Percentiles rank a stretch among this genome's conserved stretches.
These are phyloP conservation scores for Acleris emargana DNA, from an alignment of 2,888 invertebrate species.

Conservation along the genomic window DNA sequence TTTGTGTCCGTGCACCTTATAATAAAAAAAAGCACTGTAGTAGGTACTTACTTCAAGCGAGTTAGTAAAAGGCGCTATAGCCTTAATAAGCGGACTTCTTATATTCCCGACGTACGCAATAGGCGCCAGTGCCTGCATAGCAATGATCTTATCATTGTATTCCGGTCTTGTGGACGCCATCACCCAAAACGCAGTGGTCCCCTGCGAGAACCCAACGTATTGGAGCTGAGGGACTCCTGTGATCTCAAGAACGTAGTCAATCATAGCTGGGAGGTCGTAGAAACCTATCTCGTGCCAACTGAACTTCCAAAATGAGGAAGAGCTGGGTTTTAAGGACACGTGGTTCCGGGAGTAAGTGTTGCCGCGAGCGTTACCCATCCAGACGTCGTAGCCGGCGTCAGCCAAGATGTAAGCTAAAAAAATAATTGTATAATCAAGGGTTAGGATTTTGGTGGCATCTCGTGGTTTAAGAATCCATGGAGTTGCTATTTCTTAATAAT, in stretches of 20 bases:
- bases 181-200: slow-evolving; percentile 85
- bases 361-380: slow-evolving; percentile 94
- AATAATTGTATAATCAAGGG: too few relatives aligned
- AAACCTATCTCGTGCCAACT: slow-evolving; percentile 91
- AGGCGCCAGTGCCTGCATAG: slow-evolving; percentile 85
- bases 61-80: slow-evolving; percentile 71
- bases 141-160: slow-evolving; percentile 83
- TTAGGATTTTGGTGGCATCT: too few relatives aligned
- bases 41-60: slow-evolving; percentile 74
- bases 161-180: slow-evolving; percentile 82
- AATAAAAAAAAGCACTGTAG: not conserved
- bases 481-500: too few relatives aligned
- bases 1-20: too few relatives aligned
- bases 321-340: slow-evolving; percentile 62
- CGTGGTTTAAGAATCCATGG: too few relatives aligned
- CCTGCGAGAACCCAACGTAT: slow-evolving; percentile 90
- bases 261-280: slow-evolving; percentile 89
- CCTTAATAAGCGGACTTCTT: slow-evolving; percentile 74
- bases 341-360: slow-evolving; percentile 90
- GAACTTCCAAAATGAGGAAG: slow-evolving; percentile 73
- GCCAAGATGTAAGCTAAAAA: slow-evolving; percentile 86
- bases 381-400: slow-evolving; percentile 89
- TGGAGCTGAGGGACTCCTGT: slow-evolving; percentile 84
- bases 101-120: slow-evolving; percentile 80
- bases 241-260: slow-evolving; percentile 85